Evolutionary conservation across 1,140 invertebrate species (phyloP).

Genomic region (Lepidurus couesii): DNA sequence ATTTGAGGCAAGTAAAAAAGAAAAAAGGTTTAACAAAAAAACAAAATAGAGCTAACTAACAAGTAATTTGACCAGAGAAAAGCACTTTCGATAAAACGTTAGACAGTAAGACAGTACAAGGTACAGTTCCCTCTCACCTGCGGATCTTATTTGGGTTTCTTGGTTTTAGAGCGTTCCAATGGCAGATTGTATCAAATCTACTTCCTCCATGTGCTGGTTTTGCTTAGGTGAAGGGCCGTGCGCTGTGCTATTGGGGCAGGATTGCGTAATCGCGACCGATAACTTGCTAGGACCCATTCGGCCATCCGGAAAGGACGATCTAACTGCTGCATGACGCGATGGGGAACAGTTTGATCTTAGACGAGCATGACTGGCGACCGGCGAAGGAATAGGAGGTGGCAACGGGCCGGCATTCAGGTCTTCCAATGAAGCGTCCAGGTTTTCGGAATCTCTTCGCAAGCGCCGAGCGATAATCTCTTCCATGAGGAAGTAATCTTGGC

Average conservation of each 20-base stretch:
- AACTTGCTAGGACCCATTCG: not conserved
- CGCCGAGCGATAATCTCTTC: slow-evolving; percentile 78
- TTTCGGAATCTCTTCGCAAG: slow-evolving; percentile 48
- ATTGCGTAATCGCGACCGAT: not conserved
- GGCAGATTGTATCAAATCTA: not conserved
- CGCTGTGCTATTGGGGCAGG: not conserved
- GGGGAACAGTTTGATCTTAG: not conserved
- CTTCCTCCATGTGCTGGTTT: not conserved
- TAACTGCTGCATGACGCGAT: not conserved
- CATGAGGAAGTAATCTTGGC: slow-evolving; percentile 83
- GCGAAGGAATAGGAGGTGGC: not conserved
- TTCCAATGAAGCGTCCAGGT: slow-evolving; percentile 41
- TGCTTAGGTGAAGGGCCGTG: not conserved
- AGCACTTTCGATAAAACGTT: too few relatives aligned
- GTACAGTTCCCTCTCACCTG: not conserved
- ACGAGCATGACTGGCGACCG: not conserved
- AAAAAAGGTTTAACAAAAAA: too few relatives aligned
- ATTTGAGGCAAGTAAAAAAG: too few relatives aligned
- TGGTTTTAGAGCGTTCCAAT: slow-evolving; percentile 1
- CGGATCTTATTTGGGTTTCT: not conserved
- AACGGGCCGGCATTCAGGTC: slow-evolving; percentile 22
- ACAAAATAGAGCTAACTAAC: too few relatives aligned
- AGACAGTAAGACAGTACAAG: too few relatives aligned
- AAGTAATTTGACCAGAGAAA: too few relatives aligned
- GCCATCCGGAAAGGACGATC: not conserved